A percentile compares a stretch with the other conserved stretches of the same genome.
These are phyloP conservation scores for Drosophila yakuba DNA, from an alignment of 1,140 invertebrate genomes.

Conservation along the genomic window DNA sequence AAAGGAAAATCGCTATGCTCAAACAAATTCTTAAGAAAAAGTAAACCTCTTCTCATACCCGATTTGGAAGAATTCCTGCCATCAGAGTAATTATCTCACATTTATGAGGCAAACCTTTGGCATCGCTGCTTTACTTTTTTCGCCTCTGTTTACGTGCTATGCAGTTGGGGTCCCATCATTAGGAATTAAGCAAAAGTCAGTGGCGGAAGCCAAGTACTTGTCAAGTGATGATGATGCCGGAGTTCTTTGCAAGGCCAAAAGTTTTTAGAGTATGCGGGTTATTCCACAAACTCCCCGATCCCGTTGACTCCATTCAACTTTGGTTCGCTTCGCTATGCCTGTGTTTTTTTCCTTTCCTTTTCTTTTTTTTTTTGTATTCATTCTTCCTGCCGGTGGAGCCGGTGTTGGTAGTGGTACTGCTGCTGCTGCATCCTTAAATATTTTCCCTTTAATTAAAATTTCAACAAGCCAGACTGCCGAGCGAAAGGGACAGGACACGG, in stretches of 20 bases:
- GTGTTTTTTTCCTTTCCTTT: background rate
- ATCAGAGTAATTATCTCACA: constrained; percentile 37
- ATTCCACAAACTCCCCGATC: constrained; percentile 24
- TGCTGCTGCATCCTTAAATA: constrained; percentile 61
- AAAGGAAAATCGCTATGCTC: too few relatives aligned
- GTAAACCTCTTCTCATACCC: background rate
- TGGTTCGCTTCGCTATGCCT: constrained; percentile 12
- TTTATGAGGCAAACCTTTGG: constrained; percentile 28
- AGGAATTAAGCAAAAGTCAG: constrained; percentile 64
- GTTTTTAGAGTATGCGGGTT: constrained; percentile 44
- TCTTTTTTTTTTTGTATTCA: constrained; percentile 11
- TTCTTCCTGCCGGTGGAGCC: constrained; percentile 23
- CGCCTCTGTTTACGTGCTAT: constrained; percentile 42
- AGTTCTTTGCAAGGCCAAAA: constrained; percentile 44
- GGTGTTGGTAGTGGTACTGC: constrained; percentile 5
- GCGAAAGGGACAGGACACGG: constrained; percentile 11
- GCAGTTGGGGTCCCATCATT: constrained; percentile 55
- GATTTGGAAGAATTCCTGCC: constrained; percentile 7
- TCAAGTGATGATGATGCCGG: constrained; percentile 57
- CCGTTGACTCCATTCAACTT: constrained; percentile 32
- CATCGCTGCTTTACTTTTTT: constrained; percentile 10
- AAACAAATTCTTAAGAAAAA: background rate
- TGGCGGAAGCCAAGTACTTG: constrained; percentile 60
- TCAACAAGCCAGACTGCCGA: constrained; percentile 59
- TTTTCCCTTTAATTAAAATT: constrained; percentile 80